Conservation (phyloP, 1,140 invertebrate species). For the Saccostrea echinata region DNA sequence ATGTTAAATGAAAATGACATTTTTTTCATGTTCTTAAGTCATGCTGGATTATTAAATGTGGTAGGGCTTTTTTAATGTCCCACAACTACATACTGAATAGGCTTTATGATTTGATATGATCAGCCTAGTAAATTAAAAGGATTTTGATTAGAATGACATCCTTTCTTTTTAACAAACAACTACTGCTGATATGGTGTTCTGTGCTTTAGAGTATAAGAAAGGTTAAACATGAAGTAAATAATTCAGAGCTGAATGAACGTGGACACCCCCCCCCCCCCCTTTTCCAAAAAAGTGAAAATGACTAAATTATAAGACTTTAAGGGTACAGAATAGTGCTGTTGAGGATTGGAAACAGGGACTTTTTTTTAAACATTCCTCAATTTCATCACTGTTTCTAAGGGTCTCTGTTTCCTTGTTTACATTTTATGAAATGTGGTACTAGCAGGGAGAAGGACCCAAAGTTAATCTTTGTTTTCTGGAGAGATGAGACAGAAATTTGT, state of each 20-base stretch:
- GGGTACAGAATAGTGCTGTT: no score
- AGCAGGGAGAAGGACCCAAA: neutral
- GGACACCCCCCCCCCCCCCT: neutral
- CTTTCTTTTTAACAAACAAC: no score
- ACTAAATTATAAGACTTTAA: neutral
- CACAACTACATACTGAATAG: neutral
- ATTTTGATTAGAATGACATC: slow-evolving; percentile 5
- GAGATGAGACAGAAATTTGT: neutral
- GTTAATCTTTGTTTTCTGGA: neutral
- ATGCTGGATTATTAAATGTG: slow-evolving; percentile 29
- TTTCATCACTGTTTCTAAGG: no score
- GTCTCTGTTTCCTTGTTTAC: no score
- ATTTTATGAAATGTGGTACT: no score
- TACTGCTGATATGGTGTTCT: neutral
- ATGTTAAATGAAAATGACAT: slow-evolving; percentile 18
- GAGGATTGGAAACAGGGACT: no score
- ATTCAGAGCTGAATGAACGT: neutral
- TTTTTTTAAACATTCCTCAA: no score
- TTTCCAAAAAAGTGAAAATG: neutral
- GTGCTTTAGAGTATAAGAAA: neutral
- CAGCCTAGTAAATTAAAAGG: neutral
- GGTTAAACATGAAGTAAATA: neutral
- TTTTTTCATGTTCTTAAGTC: slow-evolving; percentile 10
- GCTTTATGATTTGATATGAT: neutral
- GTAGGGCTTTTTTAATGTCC: neutral